Percentiles rank a stretch among this genome's conserved stretches.
These are phyloP conservation scores for Babyrousa celebensis DNA, from an alignment of 2,797 vertebrate genomes.

Conservation along the genomic window DNA sequence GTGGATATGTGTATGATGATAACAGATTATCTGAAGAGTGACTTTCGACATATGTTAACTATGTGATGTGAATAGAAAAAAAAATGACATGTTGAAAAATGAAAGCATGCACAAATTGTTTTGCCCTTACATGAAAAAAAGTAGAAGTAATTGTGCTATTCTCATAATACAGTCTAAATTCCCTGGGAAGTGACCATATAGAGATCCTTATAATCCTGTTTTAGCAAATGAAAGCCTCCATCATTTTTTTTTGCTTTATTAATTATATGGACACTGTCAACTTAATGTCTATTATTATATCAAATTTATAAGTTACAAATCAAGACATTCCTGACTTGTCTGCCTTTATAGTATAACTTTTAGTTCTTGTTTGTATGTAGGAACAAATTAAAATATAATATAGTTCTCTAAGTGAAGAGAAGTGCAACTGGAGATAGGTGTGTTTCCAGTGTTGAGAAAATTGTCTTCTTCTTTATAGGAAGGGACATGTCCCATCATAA, in stretches of 20 bases:
- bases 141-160: neutral
- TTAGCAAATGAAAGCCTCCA: neutral
- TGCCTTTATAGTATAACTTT: neutral
- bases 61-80: neutral
- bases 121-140: neutral
- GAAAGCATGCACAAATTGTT: neutral
- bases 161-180: neutral
- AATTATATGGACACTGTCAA: neutral
- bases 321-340: neutral
- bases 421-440: neutral
- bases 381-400: neutral
- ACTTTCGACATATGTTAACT: neutral
- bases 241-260: neutral
- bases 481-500: neutral
- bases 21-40: neutral
- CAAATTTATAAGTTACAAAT: neutral
- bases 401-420: neutral
- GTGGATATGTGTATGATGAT: neutral
- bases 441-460: neutral
- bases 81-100: constrained; percentile 30
- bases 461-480: neutral
- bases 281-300: neutral
- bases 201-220: neutral
- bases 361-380: neutral
- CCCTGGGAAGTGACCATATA: neutral